A percentile compares a stretch with the other conserved stretches of the same genome.
Conservation (phyloP, 2,113 vertebrate genomes). For the Malaclemys terrapin region DNA sequence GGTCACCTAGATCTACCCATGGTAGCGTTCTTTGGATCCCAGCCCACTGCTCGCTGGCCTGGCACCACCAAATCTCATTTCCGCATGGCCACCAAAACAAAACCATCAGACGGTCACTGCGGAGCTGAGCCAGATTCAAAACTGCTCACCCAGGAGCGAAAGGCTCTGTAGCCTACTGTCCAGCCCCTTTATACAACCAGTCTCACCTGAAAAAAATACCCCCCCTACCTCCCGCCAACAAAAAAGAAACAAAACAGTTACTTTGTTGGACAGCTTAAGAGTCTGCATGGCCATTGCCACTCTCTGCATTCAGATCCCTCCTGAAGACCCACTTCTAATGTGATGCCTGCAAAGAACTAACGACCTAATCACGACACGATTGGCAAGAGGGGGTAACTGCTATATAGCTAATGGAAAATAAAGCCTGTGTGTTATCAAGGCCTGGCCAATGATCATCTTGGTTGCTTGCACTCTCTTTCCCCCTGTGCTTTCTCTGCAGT, state of each 20-base stretch:
- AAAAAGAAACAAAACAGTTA: fast-evolving
- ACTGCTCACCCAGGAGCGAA: background rate
- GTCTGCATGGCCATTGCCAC: background rate
- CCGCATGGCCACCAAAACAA: background rate
- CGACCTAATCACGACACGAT: too few species aligned
- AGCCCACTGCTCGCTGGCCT: background rate
- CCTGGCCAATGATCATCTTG: too few species aligned
- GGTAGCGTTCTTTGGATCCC: background rate
- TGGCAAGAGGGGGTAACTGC: too few species aligned
- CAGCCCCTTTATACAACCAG: fast-evolving
- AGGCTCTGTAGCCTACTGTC: background rate
- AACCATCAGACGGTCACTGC: background rate
- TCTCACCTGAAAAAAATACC: background rate
- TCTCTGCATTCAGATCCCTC: background rate
- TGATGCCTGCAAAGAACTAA: background rate
- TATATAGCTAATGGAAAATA: too few species aligned
- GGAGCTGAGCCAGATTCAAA: background rate
- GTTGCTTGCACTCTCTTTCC: too few species aligned
- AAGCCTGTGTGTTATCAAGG: background rate
- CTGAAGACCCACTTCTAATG: background rate
- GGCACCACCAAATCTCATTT: background rate
- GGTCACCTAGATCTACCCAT: background rate
- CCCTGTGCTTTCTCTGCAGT: too few species aligned
- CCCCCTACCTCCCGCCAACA: too few species aligned
- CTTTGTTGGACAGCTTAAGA: fast-evolving